Percentiles rank a stretch among this genome's conserved stretches.
Evolutionary conservation across 2,888 invertebrate species (phyloP).

Genomic region (Mythimna impura): DNA sequence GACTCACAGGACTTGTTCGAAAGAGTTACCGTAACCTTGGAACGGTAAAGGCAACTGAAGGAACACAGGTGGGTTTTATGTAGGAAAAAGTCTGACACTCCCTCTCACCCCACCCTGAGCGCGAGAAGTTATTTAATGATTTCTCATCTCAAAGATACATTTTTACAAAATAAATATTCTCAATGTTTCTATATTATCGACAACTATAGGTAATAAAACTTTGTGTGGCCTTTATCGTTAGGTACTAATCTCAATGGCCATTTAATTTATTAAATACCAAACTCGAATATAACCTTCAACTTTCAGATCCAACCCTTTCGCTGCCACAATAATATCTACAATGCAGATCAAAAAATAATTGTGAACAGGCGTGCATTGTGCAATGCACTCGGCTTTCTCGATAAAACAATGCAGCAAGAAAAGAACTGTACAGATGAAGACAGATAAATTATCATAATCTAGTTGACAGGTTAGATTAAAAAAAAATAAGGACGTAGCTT

Average conservation of each 20-base stretch:
- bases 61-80: too few species aligned
- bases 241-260: background rate
- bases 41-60: too few species aligned
- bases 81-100: too few species aligned
- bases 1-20: too few species aligned
- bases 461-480: too few species aligned
- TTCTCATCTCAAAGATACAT: too few species aligned
- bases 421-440: conserved; percentile 1
- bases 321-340: conserved; percentile 2
- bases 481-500: too few species aligned
- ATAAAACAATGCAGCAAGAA: conserved; percentile 29
- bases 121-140: too few species aligned
- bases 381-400: conserved; percentile 30
- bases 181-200: background rate
- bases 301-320: conserved; percentile 17
- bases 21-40: too few species aligned
- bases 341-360: conserved; percentile 29
- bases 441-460: too few species aligned
- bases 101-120: too few species aligned
- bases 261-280: conserved; percentile 13
- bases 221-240: background rate
- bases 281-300: conserved; percentile 7
- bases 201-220: background rate
- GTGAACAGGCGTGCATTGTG: conserved; percentile 22
- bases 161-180: too few species aligned